These are phyloP conservation scores for Aplocera efformata DNA, from an alignment of 2,888 invertebrate species.

Conservation along the genomic window DNA sequence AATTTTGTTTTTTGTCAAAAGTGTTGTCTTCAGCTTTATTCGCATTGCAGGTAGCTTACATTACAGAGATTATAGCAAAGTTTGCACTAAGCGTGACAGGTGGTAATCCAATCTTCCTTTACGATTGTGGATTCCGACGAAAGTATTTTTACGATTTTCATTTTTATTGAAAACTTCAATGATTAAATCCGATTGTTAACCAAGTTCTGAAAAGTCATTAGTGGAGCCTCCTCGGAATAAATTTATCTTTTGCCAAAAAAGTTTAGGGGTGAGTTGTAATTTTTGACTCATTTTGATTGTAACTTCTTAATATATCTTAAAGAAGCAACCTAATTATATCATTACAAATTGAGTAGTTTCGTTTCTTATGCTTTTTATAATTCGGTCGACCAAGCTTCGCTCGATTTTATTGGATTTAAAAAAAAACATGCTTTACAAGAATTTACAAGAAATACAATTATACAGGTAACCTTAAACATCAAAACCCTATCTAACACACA, in stretches of 20 bases:
- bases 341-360: too few relatives aligned
- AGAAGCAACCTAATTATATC: too few relatives aligned
- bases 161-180: slow-evolving; percentile 31
- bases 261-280: slow-evolving; percentile 21
- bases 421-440: too few relatives aligned
- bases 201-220: slow-evolving; percentile 30
- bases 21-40: too few relatives aligned
- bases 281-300: slow-evolving; percentile 22
- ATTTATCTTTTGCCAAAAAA: slow-evolving; percentile 22
- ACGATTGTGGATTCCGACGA: slow-evolving; percentile 41
- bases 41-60: slow-evolving; percentile 1
- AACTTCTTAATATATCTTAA: too few relatives aligned
- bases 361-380: too few relatives aligned
- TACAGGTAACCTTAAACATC: too few relatives aligned
- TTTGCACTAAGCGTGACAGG: slow-evolving; percentile 42
- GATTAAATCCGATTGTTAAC: slow-evolving; percentile 30
- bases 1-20: too few relatives aligned
- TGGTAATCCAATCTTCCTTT: slow-evolving; percentile 45
- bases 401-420: too few relatives aligned
- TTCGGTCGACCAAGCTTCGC: too few relatives aligned
- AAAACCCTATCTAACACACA: too few relatives aligned
- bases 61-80: slow-evolving; percentile 26
- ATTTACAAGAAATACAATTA: too few relatives aligned
- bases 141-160: slow-evolving; percentile 39
- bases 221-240: slow-evolving; percentile 24